Evolutionary conservation across 2,113 vertebrate genomes (phyloP).

Genomic region (Nyctibius bracteatus): DNA sequence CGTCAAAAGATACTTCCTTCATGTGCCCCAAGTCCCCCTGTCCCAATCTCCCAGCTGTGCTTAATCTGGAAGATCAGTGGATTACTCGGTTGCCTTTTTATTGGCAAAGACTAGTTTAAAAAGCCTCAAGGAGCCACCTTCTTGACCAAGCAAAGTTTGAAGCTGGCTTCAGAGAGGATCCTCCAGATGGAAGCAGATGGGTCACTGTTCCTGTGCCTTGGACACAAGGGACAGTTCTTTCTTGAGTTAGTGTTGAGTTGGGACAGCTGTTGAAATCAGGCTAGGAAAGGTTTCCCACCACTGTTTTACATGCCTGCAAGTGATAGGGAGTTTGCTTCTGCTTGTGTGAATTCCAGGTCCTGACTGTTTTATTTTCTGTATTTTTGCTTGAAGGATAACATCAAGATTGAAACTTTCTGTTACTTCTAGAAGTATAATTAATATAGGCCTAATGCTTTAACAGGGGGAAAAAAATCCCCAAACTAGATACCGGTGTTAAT

Average conservation of each 20-base stretch:
- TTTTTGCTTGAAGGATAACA: neutral
- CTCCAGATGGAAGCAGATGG: neutral
- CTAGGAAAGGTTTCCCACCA: neutral
- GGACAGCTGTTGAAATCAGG: neutral
- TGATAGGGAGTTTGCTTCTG: neutral
- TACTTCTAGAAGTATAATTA: neutral
- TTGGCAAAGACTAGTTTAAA: neutral
- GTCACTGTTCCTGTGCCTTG: neutral
- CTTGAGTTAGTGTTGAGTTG: neutral
- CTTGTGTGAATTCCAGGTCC: neutral
- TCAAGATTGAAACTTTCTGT: neutral
- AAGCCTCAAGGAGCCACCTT: neutral
- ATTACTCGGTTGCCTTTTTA: neutral
- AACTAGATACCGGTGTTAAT: conserved; percentile 5
- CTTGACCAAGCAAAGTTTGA: neutral
- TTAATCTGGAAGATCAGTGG: neutral
- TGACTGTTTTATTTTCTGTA: neutral
- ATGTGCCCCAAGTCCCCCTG: fast-evolving
- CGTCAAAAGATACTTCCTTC: neutral
- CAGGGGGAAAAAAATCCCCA: neutral
- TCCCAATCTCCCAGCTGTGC: neutral
- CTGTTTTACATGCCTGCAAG: neutral
- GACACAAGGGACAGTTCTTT: neutral
- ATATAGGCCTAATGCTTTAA: neutral
- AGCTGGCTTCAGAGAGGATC: neutral